Conservation (phyloP, 1,140 invertebrate species). For the Anthonomus grandis region DNA sequence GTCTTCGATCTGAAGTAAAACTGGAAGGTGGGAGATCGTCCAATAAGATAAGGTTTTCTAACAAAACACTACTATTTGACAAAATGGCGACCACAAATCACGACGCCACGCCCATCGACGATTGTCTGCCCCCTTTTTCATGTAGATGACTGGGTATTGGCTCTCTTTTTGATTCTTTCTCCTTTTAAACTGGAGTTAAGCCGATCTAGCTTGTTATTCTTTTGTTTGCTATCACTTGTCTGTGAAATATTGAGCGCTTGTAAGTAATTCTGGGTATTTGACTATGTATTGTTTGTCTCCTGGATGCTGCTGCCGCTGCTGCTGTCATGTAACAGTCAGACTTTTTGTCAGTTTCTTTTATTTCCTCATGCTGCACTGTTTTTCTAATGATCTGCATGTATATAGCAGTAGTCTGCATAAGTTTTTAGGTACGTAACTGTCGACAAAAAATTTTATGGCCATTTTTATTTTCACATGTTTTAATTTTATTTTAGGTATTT, state of each 20-base stretch:
- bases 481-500: no score
- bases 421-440: no score
- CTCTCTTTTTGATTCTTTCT: conserved; percentile 44
- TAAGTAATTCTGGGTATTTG: conserved; percentile 31
- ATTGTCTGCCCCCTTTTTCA: conserved; percentile 51
- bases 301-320: no score
- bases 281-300: conserved; percentile 24
- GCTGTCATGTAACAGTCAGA: no score
- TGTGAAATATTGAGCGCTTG: conserved; percentile 40
- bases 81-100: conserved; percentile 53
- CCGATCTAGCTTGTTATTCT: conserved; percentile 44
- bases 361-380: no score
- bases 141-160: conserved; percentile 48
- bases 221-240: conserved; percentile 40
- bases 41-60: conserved; percentile 49
- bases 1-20: conserved; percentile 13
- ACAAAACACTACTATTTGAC: conserved; percentile 53
- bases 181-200: conserved; percentile 42
- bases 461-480: no score
- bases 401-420: no score
- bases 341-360: no score
- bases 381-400: no score
- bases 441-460: no score
- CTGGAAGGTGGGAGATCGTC: conserved; percentile 47
- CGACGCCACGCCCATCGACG: conserved; percentile 46